Conservation (phyloP, 2,797 vertebrate genomes). For the Sebastes matsubarae region DNA sequence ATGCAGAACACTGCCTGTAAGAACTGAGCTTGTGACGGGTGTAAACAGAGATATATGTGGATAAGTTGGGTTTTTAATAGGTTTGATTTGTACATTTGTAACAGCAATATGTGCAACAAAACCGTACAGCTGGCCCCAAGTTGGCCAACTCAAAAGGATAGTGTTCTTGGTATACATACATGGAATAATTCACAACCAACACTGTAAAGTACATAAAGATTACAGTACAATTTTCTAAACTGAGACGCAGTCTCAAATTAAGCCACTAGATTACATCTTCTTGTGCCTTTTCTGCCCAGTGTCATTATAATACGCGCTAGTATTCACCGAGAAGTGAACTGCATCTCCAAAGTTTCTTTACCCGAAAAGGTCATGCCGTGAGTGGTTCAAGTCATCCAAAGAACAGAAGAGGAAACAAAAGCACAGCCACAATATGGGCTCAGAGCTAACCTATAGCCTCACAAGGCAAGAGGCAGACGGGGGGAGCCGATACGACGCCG, state of each 20-base stretch:
- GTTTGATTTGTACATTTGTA: constrained; percentile 77
- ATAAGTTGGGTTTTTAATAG: constrained; percentile 75
- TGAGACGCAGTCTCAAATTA: constrained; percentile 78
- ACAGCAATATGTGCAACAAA: constrained; percentile 80
- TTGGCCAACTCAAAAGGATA: constrained; percentile 69
- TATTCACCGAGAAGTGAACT: constrained; percentile 47
- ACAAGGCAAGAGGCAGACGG: constrained; percentile 33
- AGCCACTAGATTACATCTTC: constrained; percentile 74
- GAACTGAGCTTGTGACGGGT: background rate
- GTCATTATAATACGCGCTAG: constrained; percentile 49
- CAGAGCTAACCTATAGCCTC: constrained; percentile 49
- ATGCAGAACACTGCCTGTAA: background rate
- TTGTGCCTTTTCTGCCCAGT: constrained; percentile 63
- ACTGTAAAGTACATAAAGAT: constrained; percentile 78
- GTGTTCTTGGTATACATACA: constrained; percentile 76
- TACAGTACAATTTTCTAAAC: constrained; percentile 78
- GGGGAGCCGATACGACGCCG: background rate
- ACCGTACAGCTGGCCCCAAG: constrained; percentile 64
- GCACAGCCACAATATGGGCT: constrained; percentile 65
- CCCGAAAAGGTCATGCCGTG: constrained; percentile 45
- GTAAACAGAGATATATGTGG: background rate
- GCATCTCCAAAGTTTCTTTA: constrained; percentile 43
- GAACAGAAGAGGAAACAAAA: constrained; percentile 44
- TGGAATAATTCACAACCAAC: constrained; percentile 81
- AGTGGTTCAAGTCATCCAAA: constrained; percentile 56